These are phyloP conservation scores for Agelastica alni DNA, from an alignment of 2,888 invertebrate species.

Conservation along the genomic window DNA sequence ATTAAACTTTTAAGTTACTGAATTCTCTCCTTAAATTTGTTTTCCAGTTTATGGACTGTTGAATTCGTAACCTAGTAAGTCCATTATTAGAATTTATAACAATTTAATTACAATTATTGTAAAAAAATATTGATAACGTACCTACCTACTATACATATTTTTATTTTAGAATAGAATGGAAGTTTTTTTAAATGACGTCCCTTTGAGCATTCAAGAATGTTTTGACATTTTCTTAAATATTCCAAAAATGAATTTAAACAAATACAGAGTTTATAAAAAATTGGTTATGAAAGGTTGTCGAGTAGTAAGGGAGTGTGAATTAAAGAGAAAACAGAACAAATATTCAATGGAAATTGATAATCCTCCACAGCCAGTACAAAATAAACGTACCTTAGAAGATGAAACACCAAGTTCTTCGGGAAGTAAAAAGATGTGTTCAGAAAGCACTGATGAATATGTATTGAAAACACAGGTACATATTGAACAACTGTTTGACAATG, in stretches of 20 bases:
- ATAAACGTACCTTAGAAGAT: background rate
- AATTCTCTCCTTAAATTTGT: too few relatives aligned
- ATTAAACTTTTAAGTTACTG: too few relatives aligned
- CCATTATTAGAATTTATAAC: too few relatives aligned
- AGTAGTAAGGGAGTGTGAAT: constrained; percentile 33
- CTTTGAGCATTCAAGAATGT: constrained; percentile 69
- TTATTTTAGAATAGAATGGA: constrained; percentile 64
- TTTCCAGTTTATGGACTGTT: too few relatives aligned
- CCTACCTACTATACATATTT: constrained; percentile 41
- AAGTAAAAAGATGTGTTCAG: constrained; percentile 4
- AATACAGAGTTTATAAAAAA: constrained; percentile 47
- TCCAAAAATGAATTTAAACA: constrained; percentile 33
- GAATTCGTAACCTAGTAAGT: too few relatives aligned
- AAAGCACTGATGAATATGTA: constrained; percentile 1
- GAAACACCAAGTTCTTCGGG: background rate
- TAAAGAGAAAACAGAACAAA: constrained; percentile 14
- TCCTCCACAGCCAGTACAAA: background rate
- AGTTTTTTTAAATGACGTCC: constrained; percentile 62
- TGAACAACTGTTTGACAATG: constrained; percentile 37
- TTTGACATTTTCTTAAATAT: constrained; percentile 60
- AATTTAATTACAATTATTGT: too few relatives aligned
- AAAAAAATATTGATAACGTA: too few relatives aligned
- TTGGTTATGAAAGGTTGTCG: constrained; percentile 44
- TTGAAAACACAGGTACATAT: constrained; percentile 15
- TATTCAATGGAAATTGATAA: constrained; percentile 6